Evolutionary conservation across 2,113 vertebrate genomes (phyloP), one percentile per base, ranked within the genome.

Genomic region (Poeciliopsis retropinna): DNA sequence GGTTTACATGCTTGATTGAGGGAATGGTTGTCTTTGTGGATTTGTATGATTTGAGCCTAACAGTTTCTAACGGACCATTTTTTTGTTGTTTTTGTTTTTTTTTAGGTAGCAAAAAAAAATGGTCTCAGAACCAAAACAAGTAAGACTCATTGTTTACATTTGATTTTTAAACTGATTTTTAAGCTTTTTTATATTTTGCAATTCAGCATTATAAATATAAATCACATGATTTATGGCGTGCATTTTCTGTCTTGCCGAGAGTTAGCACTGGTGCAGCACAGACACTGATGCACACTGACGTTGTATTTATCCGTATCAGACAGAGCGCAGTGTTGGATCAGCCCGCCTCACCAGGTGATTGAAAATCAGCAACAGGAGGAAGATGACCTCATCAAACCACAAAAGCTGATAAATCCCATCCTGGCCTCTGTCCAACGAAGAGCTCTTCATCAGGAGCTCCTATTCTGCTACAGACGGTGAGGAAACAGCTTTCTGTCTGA

Each of bases 401-500:
- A 69, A 73, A 92, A 91, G 71, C 64, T 88, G 80, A 72, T 85
- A 47, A 85, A 88, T 81, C 86, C 86, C 0, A 0, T 79, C 27
- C 68, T 83, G 80, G 82, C 82, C 12, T 94, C 91, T 10, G 31
- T 29, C 31, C 86, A 74, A 47, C 90, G 84, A 34, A 47, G 39
- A 73, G 77, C 84, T 13, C 78, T 95, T 73, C 94, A 94, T 72
- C 67, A 63, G n/a, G 93, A 95, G 81, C 92, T 96, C 72, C 83
- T 94, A 1, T 81, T 94, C 81, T 93, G 87, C 70, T 83, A 92
- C 76, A 95, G 87, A 76, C 89, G 88, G 94, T 94, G 79, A 88
- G 86, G 6, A 25, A 47, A 72, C 44, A 54, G 67, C 17, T 37
- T 41, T 66, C 32, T 27, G 57, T 69, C 32, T 64, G n/a, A 4